Evolutionary conservation across 2,797 vertebrate genomes (phyloP).

Genomic region (Merluccius polli): DNA sequence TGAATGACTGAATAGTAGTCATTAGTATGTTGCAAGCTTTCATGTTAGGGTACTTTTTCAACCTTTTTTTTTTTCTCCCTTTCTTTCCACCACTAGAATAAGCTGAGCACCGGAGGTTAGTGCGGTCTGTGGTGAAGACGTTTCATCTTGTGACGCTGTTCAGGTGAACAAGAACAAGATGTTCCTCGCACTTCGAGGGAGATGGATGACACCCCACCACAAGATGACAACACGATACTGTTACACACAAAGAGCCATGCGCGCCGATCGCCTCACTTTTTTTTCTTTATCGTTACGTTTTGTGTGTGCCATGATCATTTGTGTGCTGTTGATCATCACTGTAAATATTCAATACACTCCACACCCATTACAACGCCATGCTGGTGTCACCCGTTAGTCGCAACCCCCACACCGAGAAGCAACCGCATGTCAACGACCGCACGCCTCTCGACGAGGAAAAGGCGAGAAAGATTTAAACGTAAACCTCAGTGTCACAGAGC

Average conservation of each 20-base stretch:
- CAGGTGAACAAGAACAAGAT: background rate
- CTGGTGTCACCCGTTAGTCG: background rate
- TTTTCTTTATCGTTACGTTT: too few species aligned
- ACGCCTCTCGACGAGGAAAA: background rate
- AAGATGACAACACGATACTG: background rate
- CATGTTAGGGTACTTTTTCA: too few species aligned
- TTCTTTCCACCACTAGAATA: background rate
- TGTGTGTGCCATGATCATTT: background rate
- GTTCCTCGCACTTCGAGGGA: background rate
- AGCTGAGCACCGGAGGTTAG: constrained; percentile 1
- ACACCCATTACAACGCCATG: background rate
- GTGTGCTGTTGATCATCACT: background rate
- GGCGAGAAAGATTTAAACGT: background rate
- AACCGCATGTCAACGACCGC: background rate
- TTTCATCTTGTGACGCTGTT: background rate
- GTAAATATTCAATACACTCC: background rate
- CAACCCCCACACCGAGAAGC: background rate
- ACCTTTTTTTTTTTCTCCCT: background rate
- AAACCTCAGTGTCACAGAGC: background rate
- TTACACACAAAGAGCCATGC: background rate
- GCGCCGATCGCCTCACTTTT: too few species aligned
- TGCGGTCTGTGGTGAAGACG: background rate
- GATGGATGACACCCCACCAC: background rate
- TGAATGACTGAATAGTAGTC: too few species aligned
- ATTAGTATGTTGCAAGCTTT: too few species aligned